Evolutionary conservation across 2,888 invertebrate genomes (phyloP).

Genomic region (Protophormia terraenovae): DNA sequence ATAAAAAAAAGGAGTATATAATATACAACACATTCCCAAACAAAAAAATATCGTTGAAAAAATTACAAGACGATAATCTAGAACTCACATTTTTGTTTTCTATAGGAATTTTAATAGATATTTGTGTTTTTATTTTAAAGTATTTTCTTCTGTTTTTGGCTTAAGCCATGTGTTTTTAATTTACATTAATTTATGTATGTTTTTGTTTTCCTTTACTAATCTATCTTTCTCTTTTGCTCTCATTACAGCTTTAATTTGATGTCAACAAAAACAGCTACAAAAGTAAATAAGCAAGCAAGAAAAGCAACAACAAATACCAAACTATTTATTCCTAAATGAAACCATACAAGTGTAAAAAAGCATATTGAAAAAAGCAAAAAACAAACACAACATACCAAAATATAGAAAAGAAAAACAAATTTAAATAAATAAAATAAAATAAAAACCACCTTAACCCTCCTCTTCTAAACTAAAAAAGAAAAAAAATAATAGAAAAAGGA

Average conservation of each 20-base stretch:
- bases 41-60: neutral
- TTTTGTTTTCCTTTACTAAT: no score
- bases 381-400: constrained; percentile 60
- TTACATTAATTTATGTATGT: constrained; percentile 29
- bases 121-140: neutral
- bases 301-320: constrained; percentile 67
- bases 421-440: constrained; percentile 42
- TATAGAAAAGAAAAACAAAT: constrained; percentile 37
- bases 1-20: neutral
- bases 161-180: constrained; percentile 50
- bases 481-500: constrained; percentile 28
- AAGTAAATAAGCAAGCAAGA: constrained; percentile 49
- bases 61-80: neutral
- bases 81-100: neutral
- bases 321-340: constrained; percentile 68
- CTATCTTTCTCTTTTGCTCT: constrained; percentile 34
- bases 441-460: constrained; percentile 66
- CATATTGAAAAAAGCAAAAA: constrained; percentile 57
- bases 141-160: neutral
- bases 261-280: constrained; percentile 47
- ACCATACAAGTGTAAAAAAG: constrained; percentile 67
- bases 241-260: constrained; percentile 66
- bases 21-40: neutral
- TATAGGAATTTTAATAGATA: neutral
- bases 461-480: constrained; percentile 53